Conservation (phyloP, 2,797 vertebrate genomes). For the Cephalopachus bancanus region DNA sequence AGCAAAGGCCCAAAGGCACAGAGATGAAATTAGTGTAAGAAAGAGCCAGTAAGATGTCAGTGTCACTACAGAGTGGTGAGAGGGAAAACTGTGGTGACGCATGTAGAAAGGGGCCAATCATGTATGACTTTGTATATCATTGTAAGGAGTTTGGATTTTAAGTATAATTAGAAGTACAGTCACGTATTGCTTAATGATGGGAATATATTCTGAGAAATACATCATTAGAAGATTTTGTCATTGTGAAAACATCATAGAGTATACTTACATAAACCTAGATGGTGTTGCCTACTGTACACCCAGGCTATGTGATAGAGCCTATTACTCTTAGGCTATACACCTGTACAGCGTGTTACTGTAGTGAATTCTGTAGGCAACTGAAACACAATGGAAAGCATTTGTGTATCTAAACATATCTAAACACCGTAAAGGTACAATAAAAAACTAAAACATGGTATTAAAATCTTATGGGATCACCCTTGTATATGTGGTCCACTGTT, state of each 20-base stretch:
- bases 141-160: background rate
- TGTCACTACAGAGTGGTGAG: too few relatives aligned
- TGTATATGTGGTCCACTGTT: background rate
- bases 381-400: background rate
- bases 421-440: background rate
- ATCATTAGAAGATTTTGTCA: background rate
- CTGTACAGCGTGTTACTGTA: background rate
- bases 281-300: background rate
- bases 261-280: background rate
- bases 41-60: background rate
- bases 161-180: background rate
- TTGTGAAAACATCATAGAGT: background rate
- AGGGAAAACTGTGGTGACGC: rapidly evolving
- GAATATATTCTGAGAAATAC: background rate
- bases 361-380: background rate
- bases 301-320: background rate
- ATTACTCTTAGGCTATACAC: background rate
- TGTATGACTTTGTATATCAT: background rate
- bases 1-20: background rate
- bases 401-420: background rate
- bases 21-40: background rate
- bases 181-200: background rate
- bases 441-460: background rate
- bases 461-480: background rate
- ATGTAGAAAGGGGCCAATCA: background rate